phyloP scores from a whole-genome alignment of 2,888 invertebrate genomes.

The Latheticus oryzae region DNA sequence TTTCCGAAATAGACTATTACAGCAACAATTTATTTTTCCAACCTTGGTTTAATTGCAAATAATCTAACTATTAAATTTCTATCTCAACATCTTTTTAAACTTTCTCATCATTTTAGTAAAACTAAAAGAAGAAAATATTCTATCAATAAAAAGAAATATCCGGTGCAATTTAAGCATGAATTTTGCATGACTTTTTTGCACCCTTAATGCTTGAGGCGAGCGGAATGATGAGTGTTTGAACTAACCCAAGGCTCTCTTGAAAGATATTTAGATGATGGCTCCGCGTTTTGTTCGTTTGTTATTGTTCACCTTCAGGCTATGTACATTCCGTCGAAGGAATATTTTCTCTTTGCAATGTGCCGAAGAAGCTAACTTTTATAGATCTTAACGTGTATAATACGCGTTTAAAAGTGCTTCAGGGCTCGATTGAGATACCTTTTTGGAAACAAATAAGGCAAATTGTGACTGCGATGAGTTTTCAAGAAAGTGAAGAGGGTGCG shows the following conservation, averaged over 20 bases:
- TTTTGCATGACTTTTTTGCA: conserved; percentile 41
- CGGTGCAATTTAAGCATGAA: conserved; percentile 37
- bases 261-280: conserved; percentile 44
- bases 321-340: conserved; percentile 39
- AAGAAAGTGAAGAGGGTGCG: conserved; percentile 1
- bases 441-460: conserved; percentile 1
- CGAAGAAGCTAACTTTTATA: conserved; percentile 22
- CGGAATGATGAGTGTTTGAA: conserved; percentile 44
- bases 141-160: conserved; percentile 36
- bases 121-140: conserved; percentile 13
- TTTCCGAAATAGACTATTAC: conserved; percentile 28
- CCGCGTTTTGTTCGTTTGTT: conserved; percentile 42
- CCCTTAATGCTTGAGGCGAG: conserved; percentile 27
- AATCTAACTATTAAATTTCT: too few species aligned
- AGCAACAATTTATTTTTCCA: conserved; percentile 3
- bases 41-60: too few species aligned
- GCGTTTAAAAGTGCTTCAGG: conserved; percentile 23
- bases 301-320: conserved; percentile 43
- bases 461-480: conserved; percentile 1
- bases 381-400: conserved; percentile 19
- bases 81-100: too few species aligned
- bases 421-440: conserved; percentile 5
- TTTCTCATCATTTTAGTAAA: too few species aligned
- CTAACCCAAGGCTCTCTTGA: conserved; percentile 39
- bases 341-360: conserved; percentile 27